Evolutionary conservation across 2,888 invertebrate species (phyloP), one percentile per base, ranked within the genome.

Genomic region (Brachyopa scutellaris): DNA sequence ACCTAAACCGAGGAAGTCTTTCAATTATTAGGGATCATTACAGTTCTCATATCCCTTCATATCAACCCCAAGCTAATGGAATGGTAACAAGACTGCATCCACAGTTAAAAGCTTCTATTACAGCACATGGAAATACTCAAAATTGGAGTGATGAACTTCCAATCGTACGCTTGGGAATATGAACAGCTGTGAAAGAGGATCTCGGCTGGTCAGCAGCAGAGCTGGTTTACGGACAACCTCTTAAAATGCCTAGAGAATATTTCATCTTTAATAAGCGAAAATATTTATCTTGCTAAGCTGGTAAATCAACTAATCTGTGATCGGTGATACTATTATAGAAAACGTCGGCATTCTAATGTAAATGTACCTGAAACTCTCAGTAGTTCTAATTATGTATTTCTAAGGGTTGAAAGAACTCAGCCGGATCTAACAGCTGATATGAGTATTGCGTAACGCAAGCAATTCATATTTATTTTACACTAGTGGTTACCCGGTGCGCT

Each of bases 191-290:
- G 2, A 69, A 49, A 13, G 38, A 36, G 3, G 57, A 69, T 26
- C 21, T 69, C 6, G n/a, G 29, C 4, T 69, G 69, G 15, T 45
- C 69, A 9, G 23, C 47, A 3, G 57, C 69, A 11, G 57, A 69
- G 23, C 38, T 74, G 13, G 67, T 78, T 3, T 84, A 78, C 17
- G 83, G 69, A 1, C 66, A 79, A 15, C 21, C 51, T 5, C 21
- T 73, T 6, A 49, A 45, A 21, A 11, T 73, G 6, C 59, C 72
- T 0, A 53, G 38, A 38, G 70, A 70, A 6, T 59, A 29, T 31
- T 38, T 70, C 9, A 21, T 40, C 2, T 11, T 8, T 2, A 19
- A 23, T 15, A 19, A 8, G 7, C 1, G 26, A 40, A 4, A 21
- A 15, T 2, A 23, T 5, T 5, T 40, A 61, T 40, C 15, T 42